Evolutionary conservation across 2,888 invertebrate species (phyloP), one percentile per base, ranked within the genome.

Genomic region (Hyposoter didymator): DNA sequence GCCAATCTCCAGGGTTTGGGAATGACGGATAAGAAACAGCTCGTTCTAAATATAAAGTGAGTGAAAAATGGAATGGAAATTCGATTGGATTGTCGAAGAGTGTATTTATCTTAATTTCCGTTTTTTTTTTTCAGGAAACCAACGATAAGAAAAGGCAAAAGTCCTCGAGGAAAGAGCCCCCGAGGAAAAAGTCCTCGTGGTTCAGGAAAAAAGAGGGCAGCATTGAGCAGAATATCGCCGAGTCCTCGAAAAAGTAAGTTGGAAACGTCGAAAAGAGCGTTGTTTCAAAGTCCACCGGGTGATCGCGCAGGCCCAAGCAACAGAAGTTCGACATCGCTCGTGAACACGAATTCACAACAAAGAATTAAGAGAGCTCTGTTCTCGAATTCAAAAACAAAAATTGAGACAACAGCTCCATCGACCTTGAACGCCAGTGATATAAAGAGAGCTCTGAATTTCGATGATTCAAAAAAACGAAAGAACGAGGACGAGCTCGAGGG

Each of bases 241-340:
- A 93, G 91, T 89, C 91, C 92, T 0, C 84, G 90, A 32, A 93
- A 92, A 87, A 78, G 91, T 1, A 94, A 92, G 80, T 62, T 92
- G 28, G 96, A 96, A 90, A 95, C 95, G 0, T 95, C 96, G 0
- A 97, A 97, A 89, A 94, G 97, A 80, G 97, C 97, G 0, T 93
- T 97, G 1, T 97, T 97, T 89, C 95, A 97, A 89, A 97, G 97
- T 91, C 97, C 97, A 1, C 95, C 93, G 3, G 69, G 88, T 2
- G 92, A 92, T 59, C 90, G 89, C 43, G 91, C 92, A 49, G 93
- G 92, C 19, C 92, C 93, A n/a, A 93, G 94, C 88, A 88, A 95
- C 94, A 49, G 73, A 64, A 35, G 76, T n/a, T 70, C 75, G 7
- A 8, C 84, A 19, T 73, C 85, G 55, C 78, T 78, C 2, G 74